Conservation (phyloP, 2,888 invertebrate genomes). For the Philonicus albiceps region DNA sequence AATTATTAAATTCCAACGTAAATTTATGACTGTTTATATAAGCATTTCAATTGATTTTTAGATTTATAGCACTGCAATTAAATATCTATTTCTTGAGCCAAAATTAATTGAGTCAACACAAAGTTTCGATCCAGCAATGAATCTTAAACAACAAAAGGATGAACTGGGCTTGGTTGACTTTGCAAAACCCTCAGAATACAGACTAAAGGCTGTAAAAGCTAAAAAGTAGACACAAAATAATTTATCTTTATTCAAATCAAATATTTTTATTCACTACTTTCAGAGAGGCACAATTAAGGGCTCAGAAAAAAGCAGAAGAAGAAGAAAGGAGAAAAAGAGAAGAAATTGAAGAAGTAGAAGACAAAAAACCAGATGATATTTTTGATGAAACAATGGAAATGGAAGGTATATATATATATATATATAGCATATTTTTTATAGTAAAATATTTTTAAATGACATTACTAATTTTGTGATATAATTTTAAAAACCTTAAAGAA, state of each 20-base stretch:
- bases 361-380: not conserved
- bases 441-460: too few relatives aligned
- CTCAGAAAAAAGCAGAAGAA: not conserved
- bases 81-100: slow-evolving; percentile 62
- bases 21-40: slow-evolving; percentile 51
- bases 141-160: slow-evolving; percentile 50
- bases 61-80: slow-evolving; percentile 60
- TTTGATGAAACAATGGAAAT: not conserved
- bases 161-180: slow-evolving; percentile 59
- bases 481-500: not conserved
- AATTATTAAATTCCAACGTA: slow-evolving; percentile 43
- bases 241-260: not conserved
- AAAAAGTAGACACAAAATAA: slow-evolving; percentile 54
- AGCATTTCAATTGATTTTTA: slow-evolving; percentile 19
- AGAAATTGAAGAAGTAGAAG: not conserved
- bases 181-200: slow-evolving; percentile 62
- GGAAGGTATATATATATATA: not conserved
- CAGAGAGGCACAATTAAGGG: not conserved
- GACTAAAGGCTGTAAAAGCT: slow-evolving; percentile 61
- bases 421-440: too few relatives aligned
- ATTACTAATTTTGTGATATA: not conserved
- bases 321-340: not conserved
- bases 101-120: slow-evolving; percentile 54
- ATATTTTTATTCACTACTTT: not conserved
- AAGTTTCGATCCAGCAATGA: slow-evolving; percentile 52